Evolutionary conservation across 1,140 invertebrate species (phyloP).

Genomic region (Orchesella cincta): DNA sequence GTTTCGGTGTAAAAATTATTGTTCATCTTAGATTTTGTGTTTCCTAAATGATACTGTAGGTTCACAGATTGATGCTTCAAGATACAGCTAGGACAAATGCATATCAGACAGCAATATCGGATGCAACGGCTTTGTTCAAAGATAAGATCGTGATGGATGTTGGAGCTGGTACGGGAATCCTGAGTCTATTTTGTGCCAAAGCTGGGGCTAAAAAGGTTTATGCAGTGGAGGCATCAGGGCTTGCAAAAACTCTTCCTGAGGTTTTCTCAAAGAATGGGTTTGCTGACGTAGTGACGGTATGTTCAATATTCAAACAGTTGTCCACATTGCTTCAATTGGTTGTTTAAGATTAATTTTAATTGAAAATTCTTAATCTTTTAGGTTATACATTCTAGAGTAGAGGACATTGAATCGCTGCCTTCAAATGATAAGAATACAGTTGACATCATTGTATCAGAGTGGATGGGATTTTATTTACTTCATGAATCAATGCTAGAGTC

Average conservation of each 20-base stretch:
- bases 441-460: constrained; percentile 96
- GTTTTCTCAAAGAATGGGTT: constrained; percentile 65
- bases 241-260: constrained; percentile 78
- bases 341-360: constrained; percentile 34
- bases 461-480: constrained; percentile 99
- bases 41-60: no score
- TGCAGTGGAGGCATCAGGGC: constrained; percentile 87
- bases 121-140: constrained; percentile 62
- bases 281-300: constrained; percentile 52
- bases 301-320: constrained; percentile 13
- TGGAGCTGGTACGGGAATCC: constrained; percentile 75
- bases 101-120: constrained; percentile 66
- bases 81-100: constrained; percentile 67
- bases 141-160: constrained; percentile 69
- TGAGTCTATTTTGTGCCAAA: constrained; percentile 93
- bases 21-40: not conserved
- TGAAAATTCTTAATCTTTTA: constrained; percentile 45
- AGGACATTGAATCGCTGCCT: constrained; percentile 62
- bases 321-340: not conserved
- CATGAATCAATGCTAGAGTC: constrained; percentile 98
- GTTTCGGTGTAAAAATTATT: not conserved
- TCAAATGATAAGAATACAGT: constrained; percentile 63
- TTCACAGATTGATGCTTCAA: constrained; percentile 58
- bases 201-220: constrained; percentile 88
- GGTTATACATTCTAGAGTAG: constrained; percentile 67